Evolutionary conservation across 2,113 vertebrate genomes (phyloP).

Genomic region (Galbula dea): DNA sequence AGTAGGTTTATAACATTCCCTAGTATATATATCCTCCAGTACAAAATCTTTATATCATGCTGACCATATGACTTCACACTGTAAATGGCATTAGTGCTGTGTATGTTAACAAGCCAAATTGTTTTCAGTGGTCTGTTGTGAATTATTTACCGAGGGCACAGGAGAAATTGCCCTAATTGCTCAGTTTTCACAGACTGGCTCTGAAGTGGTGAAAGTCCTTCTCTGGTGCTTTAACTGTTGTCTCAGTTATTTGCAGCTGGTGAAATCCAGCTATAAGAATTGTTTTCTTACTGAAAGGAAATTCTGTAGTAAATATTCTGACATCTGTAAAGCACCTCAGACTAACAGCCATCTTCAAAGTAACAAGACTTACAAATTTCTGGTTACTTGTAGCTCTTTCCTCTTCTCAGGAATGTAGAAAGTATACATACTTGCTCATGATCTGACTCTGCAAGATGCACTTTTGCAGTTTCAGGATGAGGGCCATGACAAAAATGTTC

Average conservation of each 20-base stretch:
- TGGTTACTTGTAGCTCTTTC: not conserved
- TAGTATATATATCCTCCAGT: not conserved
- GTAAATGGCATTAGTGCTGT: constrained; percentile 16
- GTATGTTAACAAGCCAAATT: constrained; percentile 21
- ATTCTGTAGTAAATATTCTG: constrained; percentile 8
- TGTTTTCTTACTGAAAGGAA: not conserved
- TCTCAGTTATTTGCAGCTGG: not conserved
- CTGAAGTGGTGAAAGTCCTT: constrained; percentile 2
- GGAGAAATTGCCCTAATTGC: constrained; percentile 22
- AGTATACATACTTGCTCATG: not conserved
- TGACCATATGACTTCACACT: not conserved
- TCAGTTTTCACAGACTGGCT: not conserved
- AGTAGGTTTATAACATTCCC: not conserved
- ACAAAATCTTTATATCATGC: not conserved
- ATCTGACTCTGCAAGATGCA: not conserved
- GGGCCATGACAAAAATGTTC: not conserved
- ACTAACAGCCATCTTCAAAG: not conserved
- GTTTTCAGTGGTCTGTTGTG: constrained; percentile 4
- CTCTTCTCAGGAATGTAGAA: not conserved
- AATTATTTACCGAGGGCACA: not conserved
- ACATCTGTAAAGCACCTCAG: not conserved
- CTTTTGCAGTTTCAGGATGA: not conserved
- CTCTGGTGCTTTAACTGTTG: not conserved
- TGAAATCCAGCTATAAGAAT: not conserved
- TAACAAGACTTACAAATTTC: not conserved